These are phyloP conservation scores for Microcebus ravelobensis DNA, from an alignment of 2,113 vertebrate species.

Conservation along the genomic window DNA sequence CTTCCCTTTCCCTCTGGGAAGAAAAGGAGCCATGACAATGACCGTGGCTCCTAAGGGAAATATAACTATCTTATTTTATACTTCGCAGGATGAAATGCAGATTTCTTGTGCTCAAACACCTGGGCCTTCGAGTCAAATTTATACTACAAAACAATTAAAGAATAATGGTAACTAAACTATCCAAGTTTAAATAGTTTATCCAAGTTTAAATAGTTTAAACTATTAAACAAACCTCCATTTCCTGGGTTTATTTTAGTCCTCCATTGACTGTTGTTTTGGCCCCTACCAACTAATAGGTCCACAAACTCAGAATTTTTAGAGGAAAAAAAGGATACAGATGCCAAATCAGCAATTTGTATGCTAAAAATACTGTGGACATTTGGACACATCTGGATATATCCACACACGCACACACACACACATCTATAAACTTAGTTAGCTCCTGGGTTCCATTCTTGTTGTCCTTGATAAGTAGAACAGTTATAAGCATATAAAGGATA, in stretches of 20 bases:
- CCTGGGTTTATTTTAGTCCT: neutral
- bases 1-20: neutral
- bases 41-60: neutral
- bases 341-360: neutral
- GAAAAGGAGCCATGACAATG: neutral
- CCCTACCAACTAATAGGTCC: neutral
- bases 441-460: slow-evolving; percentile 45
- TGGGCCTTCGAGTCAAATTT: neutral
- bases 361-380: neutral
- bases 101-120: neutral
- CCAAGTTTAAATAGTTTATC: neutral
- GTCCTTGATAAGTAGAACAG: slow-evolving; percentile 39
- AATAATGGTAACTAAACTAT: neutral
- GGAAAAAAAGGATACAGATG: neutral
- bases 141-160: slow-evolving; percentile 8
- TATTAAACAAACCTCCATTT: neutral
- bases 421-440: slow-evolving; percentile 17
- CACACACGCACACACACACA: neutral
- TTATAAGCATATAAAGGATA: slow-evolving; percentile 57
- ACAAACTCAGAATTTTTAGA: neutral
- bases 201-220: neutral
- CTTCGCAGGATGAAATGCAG: neutral
- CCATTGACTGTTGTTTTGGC: neutral
- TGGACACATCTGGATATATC: neutral
- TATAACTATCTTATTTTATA: neutral